Conservation (phyloP, 1,140 invertebrate species). For the Andricus grossulariae region DNA sequence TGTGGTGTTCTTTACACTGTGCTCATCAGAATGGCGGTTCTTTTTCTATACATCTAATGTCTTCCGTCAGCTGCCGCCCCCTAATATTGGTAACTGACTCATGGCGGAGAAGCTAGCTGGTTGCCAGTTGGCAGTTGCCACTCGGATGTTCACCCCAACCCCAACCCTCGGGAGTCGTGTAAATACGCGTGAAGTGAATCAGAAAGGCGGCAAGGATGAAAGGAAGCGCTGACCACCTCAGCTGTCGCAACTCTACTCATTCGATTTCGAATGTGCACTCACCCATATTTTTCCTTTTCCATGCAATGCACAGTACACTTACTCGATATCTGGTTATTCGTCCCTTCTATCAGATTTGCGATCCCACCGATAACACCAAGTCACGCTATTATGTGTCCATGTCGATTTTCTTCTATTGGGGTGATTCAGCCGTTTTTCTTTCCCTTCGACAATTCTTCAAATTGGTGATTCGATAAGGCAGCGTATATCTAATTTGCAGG, state of each 20-base stretch:
- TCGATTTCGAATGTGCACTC: slow-evolving; percentile 19
- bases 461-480: neutral
- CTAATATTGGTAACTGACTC: slow-evolving; percentile 1
- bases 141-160: slow-evolving; percentile 18
- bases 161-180: slow-evolving; percentile 39
- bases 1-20: neutral
- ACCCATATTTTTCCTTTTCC: slow-evolving; percentile 37
- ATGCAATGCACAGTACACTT: slow-evolving; percentile 25
- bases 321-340: neutral
- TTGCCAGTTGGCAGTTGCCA: slow-evolving; percentile 5
- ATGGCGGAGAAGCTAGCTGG: neutral
- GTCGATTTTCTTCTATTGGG: neutral
- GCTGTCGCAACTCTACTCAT: slow-evolving; percentile 42
- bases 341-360: neutral
- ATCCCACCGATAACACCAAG: slow-evolving; percentile 19
- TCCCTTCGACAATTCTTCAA: slow-evolving; percentile 1
- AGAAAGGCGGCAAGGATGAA: slow-evolving; percentile 54
- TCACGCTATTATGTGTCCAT: neutral
- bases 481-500: too few species aligned
- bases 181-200: slow-evolving; percentile 57
- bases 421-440: neutral
- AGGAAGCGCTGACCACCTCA: slow-evolving; percentile 45
- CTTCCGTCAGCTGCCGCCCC: slow-evolving; percentile 18
- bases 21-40: neutral
- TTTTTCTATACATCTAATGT: slow-evolving; percentile 1